Base-by-base conservation (phyloP, 2,888 invertebrate species). In the Plebejus argus region DNA sequence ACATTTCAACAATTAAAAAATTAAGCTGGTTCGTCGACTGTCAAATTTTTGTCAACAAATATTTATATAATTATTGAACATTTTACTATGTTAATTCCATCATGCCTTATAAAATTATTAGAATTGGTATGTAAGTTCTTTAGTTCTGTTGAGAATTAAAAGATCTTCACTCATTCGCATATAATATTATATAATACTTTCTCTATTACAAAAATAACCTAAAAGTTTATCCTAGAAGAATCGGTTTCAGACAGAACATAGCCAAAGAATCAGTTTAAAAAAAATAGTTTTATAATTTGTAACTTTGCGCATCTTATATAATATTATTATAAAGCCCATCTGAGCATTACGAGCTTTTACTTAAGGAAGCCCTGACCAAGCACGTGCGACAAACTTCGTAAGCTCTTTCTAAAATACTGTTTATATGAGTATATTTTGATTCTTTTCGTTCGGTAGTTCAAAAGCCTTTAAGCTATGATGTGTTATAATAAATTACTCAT, bases 21-120 rank as follows among this genome's bases (percentile, higher is more conserved):
- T 53, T 8, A 8, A 8, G 12, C 12, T 15, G 39, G 6, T n/a
- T n/a, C 5, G 18, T 23, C 12, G 20, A 20, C 39, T 61, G 58
- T 61, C 39, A 39, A 76, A 66, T 66, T 76, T 61, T 66, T 49
- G 39, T 61, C 61, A 76, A 58, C 49, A 78, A 76, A 76, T 70
- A 77, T 76, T 70, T 53, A n/a, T 71, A n/a, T n/a, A n/a, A n/a
- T 77, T 4, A 76, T 35, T 20, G 76, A 76, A 76, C 8, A 23
- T 56, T 39, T 66, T 72, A 90, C 83, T 85, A 93, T 93, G 93
- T 87, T 93, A 86, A 88, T 93, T 86, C 93, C 93, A 58, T 93
- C 93, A 18, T 93, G 93, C 85, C 81, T 92, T 79, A 90, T 93
- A 77, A 93, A 93, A 89, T 88, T 92, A 58, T 82, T 90, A 76